Evolutionary conservation across 2,888 invertebrate genomes (phyloP).

Genomic region (Dendrolimus pini): DNA sequence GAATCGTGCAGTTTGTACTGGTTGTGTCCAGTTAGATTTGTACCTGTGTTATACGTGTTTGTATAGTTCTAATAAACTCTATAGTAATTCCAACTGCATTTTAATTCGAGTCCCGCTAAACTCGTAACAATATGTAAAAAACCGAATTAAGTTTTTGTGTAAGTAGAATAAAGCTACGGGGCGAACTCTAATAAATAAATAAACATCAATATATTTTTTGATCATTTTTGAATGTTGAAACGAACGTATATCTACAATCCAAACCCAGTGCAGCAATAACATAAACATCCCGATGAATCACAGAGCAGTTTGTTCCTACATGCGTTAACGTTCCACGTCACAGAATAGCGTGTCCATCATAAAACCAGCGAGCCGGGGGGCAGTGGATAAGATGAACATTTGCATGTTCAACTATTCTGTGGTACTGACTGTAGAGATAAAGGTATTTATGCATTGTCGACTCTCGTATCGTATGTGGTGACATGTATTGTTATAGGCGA

Average conservation of each 20-base stretch:
- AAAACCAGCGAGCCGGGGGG: constrained; percentile 22
- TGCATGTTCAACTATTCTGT: constrained; percentile 14
- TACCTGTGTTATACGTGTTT: too few relatives aligned
- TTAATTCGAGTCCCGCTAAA: too few relatives aligned
- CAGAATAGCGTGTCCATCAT: constrained; percentile 21
- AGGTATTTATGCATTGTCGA: not conserved
- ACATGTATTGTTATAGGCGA: not conserved
- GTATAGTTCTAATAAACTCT: too few relatives aligned
- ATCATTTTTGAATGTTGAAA: not conserved
- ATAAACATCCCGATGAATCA: constrained; percentile 50
- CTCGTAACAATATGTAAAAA: too few relatives aligned
- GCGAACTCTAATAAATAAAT: too few relatives aligned
- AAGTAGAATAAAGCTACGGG: too few relatives aligned
- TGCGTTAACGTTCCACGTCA: constrained; percentile 21
- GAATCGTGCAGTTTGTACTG: too few relatives aligned
- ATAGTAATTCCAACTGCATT: too few relatives aligned
- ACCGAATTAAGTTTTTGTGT: too few relatives aligned
- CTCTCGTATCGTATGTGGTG: not conserved
- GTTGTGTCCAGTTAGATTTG: too few relatives aligned
- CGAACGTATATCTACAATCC: not conserved
- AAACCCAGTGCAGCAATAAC: constrained; percentile 29
- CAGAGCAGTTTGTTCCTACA: constrained; percentile 22
- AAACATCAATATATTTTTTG: too few relatives aligned
- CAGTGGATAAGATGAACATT: constrained; percentile 17
- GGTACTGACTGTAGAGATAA: not conserved